Evolutionary conservation across 2,113 vertebrate genomes (phyloP).

Genomic region (Pteronura brasiliensis): DNA sequence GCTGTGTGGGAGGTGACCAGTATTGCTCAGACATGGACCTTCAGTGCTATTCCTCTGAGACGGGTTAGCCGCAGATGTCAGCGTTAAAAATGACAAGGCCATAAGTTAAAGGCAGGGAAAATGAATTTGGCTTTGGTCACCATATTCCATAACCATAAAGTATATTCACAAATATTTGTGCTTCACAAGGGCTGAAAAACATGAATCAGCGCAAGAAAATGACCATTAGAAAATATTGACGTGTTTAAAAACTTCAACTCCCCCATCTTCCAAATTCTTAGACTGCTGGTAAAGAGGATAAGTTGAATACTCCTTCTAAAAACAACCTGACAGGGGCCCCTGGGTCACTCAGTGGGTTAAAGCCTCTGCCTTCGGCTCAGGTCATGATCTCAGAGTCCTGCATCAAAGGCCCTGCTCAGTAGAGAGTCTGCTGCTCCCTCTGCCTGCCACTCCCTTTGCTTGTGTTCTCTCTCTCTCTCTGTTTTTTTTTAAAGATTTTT

Average conservation of each 20-base stretch:
- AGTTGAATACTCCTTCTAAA: neutral
- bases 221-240: neutral
- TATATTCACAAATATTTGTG: neutral
- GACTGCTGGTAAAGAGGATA: neutral
- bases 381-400: neutral
- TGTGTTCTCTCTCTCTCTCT: no score
- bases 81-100: neutral
- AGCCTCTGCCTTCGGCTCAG: neutral
- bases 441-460: neutral
- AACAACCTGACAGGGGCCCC: neutral
- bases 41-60: neutral
- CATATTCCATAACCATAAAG: neutral
- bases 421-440: neutral
- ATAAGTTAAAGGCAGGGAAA: neutral
- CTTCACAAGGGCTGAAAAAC: neutral
- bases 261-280: neutral
- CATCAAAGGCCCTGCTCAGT: neutral
- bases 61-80: neutral
- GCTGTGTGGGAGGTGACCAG: neutral
- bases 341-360: neutral
- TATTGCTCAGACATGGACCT: neutral
- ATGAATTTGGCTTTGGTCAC: slow-evolving; percentile 3
- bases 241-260: neutral
- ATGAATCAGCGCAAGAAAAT: neutral
- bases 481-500: no score